These are phyloP conservation scores for Mesoligia furuncula DNA, from an alignment of 2,888 invertebrate species.

Conservation along the genomic window DNA sequence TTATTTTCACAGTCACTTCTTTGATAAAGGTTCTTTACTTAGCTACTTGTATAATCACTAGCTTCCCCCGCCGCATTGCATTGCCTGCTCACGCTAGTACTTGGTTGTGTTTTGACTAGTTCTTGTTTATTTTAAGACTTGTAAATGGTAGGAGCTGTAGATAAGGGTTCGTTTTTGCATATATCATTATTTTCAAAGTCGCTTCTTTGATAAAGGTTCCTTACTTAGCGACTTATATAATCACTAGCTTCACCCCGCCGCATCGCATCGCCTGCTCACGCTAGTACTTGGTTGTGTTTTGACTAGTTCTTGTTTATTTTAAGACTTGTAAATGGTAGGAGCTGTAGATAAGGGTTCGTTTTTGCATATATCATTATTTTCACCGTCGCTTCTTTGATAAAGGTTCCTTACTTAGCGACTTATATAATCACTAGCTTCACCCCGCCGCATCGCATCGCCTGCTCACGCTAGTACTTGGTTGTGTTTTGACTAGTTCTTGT, in stretches of 20 bases:
- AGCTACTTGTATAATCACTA: too few relatives aligned
- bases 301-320: constrained; percentile 51
- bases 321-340: constrained; percentile 4
- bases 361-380: background rate
- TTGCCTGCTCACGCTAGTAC: too few relatives aligned
- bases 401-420: background rate
- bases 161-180: background rate
- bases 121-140: constrained; percentile 55
- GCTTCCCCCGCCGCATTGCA: too few relatives aligned
- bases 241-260: too few relatives aligned
- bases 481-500: constrained; percentile 43
- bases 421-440: too few relatives aligned
- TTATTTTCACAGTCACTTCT: background rate
- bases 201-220: background rate
- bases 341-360: background rate
- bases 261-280: too few relatives aligned
- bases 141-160: background rate
- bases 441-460: too few relatives aligned
- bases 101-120: too few relatives aligned
- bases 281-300: too few relatives aligned
- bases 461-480: too few relatives aligned
- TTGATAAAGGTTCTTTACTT: background rate
- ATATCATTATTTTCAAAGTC: background rate
- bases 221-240: too few relatives aligned
- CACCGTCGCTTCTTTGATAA: background rate